A percentile compares a stretch with the other conserved stretches of the same genome.
phyloP scores from a whole-genome alignment of 2,797 vertebrate species.

The Bucorvus abyssinicus region DNA sequence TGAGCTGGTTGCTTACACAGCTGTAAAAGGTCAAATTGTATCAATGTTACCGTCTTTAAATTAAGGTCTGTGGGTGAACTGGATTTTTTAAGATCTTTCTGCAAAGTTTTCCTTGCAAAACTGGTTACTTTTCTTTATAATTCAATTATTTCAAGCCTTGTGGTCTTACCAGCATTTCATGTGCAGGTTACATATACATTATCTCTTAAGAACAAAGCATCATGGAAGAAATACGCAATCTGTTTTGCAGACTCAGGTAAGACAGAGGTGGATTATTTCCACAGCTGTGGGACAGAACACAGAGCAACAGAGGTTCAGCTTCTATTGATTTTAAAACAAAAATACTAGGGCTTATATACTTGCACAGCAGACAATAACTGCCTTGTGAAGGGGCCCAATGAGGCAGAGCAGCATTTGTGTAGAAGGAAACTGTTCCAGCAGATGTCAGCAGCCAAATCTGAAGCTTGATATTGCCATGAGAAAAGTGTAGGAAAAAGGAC shows the following conservation, averaged over 20 bases:
- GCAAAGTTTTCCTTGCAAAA: neutral
- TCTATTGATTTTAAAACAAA: neutral
- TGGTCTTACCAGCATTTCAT: neutral
- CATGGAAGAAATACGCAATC: rapidly evolving
- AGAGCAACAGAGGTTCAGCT: neutral
- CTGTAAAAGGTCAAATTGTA: neutral
- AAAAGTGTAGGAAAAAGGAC: neutral
- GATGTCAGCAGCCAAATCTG: neutral
- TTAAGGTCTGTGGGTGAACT: neutral
- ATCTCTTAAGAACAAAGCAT: neutral
- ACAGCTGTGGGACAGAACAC: neutral
- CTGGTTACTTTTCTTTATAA: neutral
- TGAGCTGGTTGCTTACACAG: neutral
- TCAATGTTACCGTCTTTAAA: neutral
- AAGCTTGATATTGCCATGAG: neutral
- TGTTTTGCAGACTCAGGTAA: neutral
- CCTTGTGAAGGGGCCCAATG: neutral
- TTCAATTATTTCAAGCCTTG: neutral
- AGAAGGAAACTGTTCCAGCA: neutral
- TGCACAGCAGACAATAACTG: neutral
- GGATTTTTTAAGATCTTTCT: neutral
- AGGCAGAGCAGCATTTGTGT: neutral
- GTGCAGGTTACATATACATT: neutral
- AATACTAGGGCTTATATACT: neutral
- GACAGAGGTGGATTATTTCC: neutral